Percentiles rank a stretch among this genome's conserved stretches.
Evolutionary conservation across 2,888 invertebrate genomes (phyloP).

Genomic region (Tiliacea citrago): DNA sequence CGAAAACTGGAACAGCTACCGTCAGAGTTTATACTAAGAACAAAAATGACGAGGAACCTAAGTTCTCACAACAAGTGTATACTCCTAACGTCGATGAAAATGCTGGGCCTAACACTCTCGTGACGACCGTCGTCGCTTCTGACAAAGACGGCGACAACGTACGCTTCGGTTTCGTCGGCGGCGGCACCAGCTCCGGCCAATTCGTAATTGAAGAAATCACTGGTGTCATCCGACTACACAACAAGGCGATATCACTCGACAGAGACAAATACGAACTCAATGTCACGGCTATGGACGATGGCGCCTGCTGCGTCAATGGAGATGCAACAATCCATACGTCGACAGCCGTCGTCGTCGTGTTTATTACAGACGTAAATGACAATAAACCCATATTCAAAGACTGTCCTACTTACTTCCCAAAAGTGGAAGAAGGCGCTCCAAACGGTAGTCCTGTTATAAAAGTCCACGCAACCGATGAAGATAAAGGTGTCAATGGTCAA

Average conservation of each 20-base stretch:
- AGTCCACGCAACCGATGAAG: slow-evolving; percentile 98
- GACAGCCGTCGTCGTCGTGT: slow-evolving; percentile 98
- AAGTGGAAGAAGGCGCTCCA: slow-evolving; percentile 98
- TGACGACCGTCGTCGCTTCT: slow-evolving; percentile 98
- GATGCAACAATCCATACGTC: slow-evolving; percentile 97
- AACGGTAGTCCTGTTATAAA: slow-evolving; percentile 98
- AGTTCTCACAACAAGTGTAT: slow-evolving; percentile 98
- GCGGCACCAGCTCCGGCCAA: slow-evolving; percentile 97
- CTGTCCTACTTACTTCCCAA: slow-evolving; percentile 97
- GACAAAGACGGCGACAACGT: slow-evolving; percentile 99
- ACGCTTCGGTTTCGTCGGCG: slow-evolving; percentile 97
- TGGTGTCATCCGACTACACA: slow-evolving; percentile 97
- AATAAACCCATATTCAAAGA: slow-evolving; percentile 99
- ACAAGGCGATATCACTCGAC: slow-evolving; percentile 96
- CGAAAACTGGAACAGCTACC: slow-evolving; percentile 97
- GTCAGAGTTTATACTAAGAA: slow-evolving; percentile 99
- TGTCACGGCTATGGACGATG: slow-evolving; percentile 99
- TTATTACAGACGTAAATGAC: slow-evolving; percentile 99
- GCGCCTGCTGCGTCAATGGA: slow-evolving; percentile 98
- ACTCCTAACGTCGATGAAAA: slow-evolving; percentile 99
- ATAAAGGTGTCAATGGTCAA: slow-evolving; percentile 98
- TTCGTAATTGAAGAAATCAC: slow-evolving; percentile 99
- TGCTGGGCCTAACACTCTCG: slow-evolving; percentile 98
- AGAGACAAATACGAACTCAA: slow-evolving; percentile 98
- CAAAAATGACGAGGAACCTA: slow-evolving; percentile 99